Conservation (phyloP, 2,113 vertebrate species). For the Coptodon rendalli region DNA sequence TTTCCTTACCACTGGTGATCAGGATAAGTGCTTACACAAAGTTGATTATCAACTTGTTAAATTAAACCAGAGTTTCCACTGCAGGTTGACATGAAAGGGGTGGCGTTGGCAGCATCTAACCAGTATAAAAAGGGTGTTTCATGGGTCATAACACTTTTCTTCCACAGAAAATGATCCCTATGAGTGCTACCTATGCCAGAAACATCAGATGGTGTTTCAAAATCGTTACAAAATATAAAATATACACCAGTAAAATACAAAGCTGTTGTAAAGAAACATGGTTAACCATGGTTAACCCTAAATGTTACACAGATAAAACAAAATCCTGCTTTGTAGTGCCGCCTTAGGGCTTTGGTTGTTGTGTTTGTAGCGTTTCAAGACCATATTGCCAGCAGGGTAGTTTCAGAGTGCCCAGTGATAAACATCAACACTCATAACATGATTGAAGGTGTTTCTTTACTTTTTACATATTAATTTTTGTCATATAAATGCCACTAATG, state of each 20-base stretch:
- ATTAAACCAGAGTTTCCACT: background rate
- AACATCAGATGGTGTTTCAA: background rate
- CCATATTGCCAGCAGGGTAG: background rate
- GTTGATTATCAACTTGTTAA: background rate
- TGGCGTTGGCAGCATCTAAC: background rate
- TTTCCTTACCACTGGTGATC: background rate
- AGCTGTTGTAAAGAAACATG: background rate
- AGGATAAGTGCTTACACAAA: background rate
- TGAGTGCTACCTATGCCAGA: background rate
- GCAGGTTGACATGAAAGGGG: background rate
- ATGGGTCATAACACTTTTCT: background rate
- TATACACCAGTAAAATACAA: background rate
- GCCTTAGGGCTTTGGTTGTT: background rate
- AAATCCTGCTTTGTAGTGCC: background rate
- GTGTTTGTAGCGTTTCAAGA: background rate
- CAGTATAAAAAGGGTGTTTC: background rate
- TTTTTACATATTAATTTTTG: background rate
- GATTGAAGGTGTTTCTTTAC: background rate
- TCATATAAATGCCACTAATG: background rate
- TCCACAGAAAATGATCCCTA: background rate
- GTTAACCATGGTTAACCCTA: background rate
- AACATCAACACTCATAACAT: background rate
- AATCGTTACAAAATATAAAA: background rate
- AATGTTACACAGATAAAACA: background rate
- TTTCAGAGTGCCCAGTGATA: background rate